Base-by-base conservation (phyloP, 2,888 invertebrate genomes). In the Nephrotoma appendiculata region DNA sequence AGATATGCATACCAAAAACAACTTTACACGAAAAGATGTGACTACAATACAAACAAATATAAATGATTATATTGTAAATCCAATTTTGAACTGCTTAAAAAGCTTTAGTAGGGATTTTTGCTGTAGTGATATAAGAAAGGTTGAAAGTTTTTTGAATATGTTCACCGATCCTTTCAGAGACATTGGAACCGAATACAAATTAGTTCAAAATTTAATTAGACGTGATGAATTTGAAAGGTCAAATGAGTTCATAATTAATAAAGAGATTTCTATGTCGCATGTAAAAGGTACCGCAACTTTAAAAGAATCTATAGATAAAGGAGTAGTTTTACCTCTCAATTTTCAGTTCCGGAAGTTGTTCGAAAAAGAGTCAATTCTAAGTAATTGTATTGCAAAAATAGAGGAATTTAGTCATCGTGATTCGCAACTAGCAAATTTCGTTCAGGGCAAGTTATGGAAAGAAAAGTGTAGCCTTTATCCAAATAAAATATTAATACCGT, bases 401-500 rank as follows among this genome's bases (percentile, higher is more conserved):
- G 19, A 52, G 6, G 31, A 86, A 44, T 86, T 86, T 12, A 86
- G 31, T 9, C 6, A 11, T 5, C 19, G 19, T 86, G 48, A 86
- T 19, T 86, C 86, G 19, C 15, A 45, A 45, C 11, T 86, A 15
- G 11, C 44, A 52, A 87, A 87, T 87, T 86, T 87, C 83, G 48
- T 86, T 85, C 86, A 86, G 45, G 87, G 86, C 15, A 83, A 57
- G 57, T 57, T 57, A 57, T 57, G 87, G 87, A 83, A 83, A 87
- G 83, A 86, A 86, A 87, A 87, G 48, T 71, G 41, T 83, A 11
- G 19, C 2, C 19, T 57, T 43, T 87, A 83, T 87, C 15, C 43
- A 42, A 83, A 83, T 86, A 57, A 57, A 57, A 57, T 57, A 5
- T 57, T 57, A 57, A 11, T 57, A 11, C 57, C 57, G 15, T 57